Percentiles rank a stretch among this genome's conserved stretches.
Evolutionary conservation across 2,797 vertebrate genomes (phyloP).

Genomic region (Cheirogaleus major): DNA sequence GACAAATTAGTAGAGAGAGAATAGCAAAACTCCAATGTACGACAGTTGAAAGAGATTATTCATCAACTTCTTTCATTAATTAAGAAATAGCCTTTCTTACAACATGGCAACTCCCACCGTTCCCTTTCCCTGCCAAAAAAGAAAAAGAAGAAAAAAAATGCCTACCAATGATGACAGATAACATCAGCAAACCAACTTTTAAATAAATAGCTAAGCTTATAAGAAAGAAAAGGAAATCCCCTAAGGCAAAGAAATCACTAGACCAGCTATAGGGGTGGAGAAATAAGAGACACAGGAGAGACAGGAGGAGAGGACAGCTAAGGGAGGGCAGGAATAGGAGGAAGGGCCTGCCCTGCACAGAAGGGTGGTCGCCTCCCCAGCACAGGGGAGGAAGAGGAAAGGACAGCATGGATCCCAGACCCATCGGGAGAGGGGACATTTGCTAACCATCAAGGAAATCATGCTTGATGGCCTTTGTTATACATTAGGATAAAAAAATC

Average conservation of each 20-base stretch:
- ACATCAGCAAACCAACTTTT: not conserved
- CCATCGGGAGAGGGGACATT: not conserved
- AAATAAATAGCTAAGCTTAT: not conserved
- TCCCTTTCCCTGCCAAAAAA: not conserved
- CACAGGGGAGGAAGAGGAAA: not conserved
- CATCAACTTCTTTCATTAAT: not conserved
- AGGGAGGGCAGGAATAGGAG: not conserved
- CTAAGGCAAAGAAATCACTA: not conserved
- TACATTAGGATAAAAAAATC: not conserved
- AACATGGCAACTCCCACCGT: not conserved
- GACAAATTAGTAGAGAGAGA: not conserved
- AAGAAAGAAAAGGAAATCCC: not conserved
- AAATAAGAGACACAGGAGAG: not conserved
- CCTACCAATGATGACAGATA: not conserved
- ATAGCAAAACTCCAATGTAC: too few relatives aligned
- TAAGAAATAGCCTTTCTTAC: not conserved
- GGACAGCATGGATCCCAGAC: fast-evolving
- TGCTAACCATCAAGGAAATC: not conserved
- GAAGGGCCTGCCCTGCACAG: not conserved
- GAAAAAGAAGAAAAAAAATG: not conserved
- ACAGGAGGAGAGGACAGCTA: not conserved
- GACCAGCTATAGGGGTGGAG: not conserved
- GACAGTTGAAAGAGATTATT: not conserved
- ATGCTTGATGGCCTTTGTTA: not conserved
- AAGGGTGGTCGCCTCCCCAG: not conserved